Evolutionary conservation across 2,113 vertebrate species (phyloP).

Genomic region (Sclerurus mexicanus): DNA sequence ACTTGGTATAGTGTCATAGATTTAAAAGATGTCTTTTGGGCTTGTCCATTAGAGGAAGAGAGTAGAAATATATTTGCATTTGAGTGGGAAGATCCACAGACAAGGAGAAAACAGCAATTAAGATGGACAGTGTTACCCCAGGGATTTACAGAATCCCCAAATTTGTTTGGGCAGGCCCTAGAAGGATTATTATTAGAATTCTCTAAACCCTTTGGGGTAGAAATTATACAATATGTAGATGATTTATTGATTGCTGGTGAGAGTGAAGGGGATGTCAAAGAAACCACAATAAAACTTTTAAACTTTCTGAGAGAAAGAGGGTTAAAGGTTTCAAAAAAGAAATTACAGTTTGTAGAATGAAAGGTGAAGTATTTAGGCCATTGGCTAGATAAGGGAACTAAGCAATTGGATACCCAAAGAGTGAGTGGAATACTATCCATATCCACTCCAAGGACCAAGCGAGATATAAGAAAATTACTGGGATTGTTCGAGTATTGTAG

Average conservation of each 20-base stretch:
- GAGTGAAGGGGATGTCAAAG: accelerated
- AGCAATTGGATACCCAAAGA: not conserved
- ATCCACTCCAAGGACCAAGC: too few species aligned
- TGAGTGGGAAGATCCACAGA: not conserved
- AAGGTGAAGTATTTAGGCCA: not conserved
- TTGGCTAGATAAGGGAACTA: not conserved
- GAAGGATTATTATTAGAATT: not conserved
- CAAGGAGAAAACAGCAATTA: not conserved
- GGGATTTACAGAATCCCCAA: not conserved
- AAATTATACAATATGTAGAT: not conserved
- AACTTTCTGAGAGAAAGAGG: not conserved
- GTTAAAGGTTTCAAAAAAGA: not conserved
- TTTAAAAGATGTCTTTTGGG: not conserved
- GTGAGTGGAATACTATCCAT: not conserved
- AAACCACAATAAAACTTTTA: not conserved
- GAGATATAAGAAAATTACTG: too few species aligned
- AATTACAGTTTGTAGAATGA: not conserved
- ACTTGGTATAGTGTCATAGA: not conserved
- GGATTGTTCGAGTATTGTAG: too few species aligned
- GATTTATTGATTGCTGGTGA: not conserved
- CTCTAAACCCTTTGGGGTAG: accelerated
- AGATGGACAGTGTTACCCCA: not conserved
- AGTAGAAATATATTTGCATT: not conserved
- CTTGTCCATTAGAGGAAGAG: not conserved
- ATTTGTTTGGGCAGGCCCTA: not conserved